Evolutionary conservation across 2,113 vertebrate species (phyloP), one percentile per base, ranked within the genome.

Genomic region (Pluvianellus socialis): DNA sequence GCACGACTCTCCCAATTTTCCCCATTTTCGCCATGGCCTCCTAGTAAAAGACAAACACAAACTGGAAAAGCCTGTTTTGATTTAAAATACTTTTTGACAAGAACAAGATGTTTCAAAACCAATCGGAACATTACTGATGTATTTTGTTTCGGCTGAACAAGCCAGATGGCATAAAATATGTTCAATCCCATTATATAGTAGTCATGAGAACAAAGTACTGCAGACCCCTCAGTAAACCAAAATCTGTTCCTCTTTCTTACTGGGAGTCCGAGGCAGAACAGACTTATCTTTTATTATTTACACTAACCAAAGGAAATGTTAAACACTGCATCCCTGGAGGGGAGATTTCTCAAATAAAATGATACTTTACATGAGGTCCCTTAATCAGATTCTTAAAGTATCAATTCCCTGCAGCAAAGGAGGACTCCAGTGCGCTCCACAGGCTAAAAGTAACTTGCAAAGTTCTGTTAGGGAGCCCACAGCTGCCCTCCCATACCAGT

Each of bases 11-110:
- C 55, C 99, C 99, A 33, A 99, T 98, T 98, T 98, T 99, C 67
- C 98, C 98, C 99, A 99, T 99, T 97, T 97, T 99, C 75, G 96
- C 97, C 99, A 99, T 99, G 53, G 99, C 99, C 96, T 99, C 99
- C 99, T 99, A 95, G 97, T 95, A 96, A 97, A 97, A 59, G 86
- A 96, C 84, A 96, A 97, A 95, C 81, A 95, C 63, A 97, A 88
- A 94, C 86, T 56, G 94, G 53, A 90, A 94, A 95, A 47, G 95
- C 79, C 68, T 97, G 96, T 87, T 97, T 96, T 86, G 89, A 77
- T 96, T 97, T 97, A 96, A 96, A 97, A 97, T 97, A 86, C 72
- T 96, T 95, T 79, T 92, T 94, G 94, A 95, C 92, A 86, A 97
- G 94, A 97, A 95, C 76, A 96, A 96, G 96, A 97, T 95, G 96